Evolutionary conservation across 2,888 invertebrate species (phyloP).

Genomic region (Diloba caeruleocephala): DNA sequence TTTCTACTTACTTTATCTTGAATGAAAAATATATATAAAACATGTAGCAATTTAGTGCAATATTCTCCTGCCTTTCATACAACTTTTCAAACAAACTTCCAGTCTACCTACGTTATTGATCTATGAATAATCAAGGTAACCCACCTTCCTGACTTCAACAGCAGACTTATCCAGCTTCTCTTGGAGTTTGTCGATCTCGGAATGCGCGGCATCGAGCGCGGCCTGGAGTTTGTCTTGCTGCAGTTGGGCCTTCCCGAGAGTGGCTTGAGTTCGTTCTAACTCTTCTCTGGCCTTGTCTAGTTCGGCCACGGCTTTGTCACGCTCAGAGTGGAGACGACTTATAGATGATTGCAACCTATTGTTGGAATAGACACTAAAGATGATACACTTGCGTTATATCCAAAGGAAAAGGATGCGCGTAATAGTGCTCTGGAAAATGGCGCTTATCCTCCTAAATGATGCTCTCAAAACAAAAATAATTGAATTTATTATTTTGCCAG

Average conservation of each 20-base stretch:
- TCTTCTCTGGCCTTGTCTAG: conserved; percentile 96
- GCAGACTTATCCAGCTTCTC: conserved; percentile 95
- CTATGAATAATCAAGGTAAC: conserved; percentile 44
- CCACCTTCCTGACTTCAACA: conserved; percentile 94
- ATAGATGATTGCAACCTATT: conserved; percentile 93
- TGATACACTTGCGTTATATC: no score
- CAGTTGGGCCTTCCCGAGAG: conserved; percentile 96
- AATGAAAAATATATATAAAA: no score
- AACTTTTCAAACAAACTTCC: no score
- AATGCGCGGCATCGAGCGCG: conserved; percentile 96
- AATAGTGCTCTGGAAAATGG: no score
- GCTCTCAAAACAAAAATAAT: no score
- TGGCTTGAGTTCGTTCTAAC: conserved; percentile 96
- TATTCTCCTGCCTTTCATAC: no score
- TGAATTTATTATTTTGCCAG: no score
- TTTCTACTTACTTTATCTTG: no score
- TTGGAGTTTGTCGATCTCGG: conserved; percentile 96
- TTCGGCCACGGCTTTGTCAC: conserved; percentile 95
- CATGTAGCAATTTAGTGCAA: no score
- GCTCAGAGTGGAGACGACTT: conserved; percentile 95
- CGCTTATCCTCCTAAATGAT: no score
- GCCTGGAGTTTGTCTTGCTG: conserved; percentile 97
- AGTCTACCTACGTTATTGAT: no score
- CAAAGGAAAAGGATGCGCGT: no score
- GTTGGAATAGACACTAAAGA: background rate